These are phyloP conservation scores for Neuroterus valhalla DNA, from an alignment of 1,140 invertebrate genomes.

Conservation along the genomic window DNA sequence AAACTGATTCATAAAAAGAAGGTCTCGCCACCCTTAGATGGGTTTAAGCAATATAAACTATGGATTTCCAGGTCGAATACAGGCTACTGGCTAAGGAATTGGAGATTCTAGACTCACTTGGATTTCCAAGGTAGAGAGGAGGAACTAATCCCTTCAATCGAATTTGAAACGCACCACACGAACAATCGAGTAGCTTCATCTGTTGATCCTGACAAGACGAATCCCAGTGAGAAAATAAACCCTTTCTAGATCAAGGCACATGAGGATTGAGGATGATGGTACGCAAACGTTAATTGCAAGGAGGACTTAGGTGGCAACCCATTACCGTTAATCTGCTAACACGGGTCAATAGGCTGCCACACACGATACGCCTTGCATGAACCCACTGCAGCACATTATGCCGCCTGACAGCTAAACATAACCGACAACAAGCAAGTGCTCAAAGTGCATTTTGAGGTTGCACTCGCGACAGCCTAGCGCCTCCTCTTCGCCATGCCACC, in stretches of 20 bases:
- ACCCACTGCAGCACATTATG: constrained; percentile 29
- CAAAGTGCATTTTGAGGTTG: constrained; percentile 16
- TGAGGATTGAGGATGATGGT: constrained; percentile 28
- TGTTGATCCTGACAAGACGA: not conserved
- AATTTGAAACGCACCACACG: no score
- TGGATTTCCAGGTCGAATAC: no score
- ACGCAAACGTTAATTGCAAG: constrained; percentile 54
- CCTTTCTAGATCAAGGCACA: constrained; percentile 5
- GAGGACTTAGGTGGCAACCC: constrained; percentile 44
- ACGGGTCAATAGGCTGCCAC: constrained; percentile 53
- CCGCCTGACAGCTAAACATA: constrained; percentile 10
- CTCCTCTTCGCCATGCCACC: not conserved
- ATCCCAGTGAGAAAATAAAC: not conserved
- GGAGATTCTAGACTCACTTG: no score
- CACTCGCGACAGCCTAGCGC: not conserved
- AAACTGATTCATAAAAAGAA: no score
- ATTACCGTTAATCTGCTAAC: constrained; percentile 55
- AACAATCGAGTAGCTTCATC: not conserved
- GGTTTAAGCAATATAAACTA: no score
- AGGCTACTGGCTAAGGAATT: no score
- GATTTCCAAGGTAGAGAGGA: no score
- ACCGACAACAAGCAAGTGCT: constrained; percentile 18
- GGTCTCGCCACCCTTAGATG: no score
- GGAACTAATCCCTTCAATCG: no score
- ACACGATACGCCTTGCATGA: constrained; percentile 40